Evolutionary conservation across 1,140 invertebrate species (phyloP), one percentile per base, ranked within the genome.

Genomic region (Eumeta japonica): DNA sequence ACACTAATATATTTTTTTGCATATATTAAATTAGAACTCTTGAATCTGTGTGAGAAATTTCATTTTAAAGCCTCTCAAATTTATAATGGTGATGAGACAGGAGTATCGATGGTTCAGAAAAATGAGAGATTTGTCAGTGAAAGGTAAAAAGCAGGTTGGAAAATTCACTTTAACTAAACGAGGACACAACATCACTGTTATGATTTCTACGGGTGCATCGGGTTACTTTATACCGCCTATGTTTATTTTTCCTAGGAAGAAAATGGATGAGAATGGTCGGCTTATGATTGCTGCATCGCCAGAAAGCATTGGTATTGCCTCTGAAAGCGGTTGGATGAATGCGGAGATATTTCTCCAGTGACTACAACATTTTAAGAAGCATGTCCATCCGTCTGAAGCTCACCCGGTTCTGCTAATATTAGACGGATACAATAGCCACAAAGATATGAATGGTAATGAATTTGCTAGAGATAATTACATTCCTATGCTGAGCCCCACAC

Each of bases 331-430:
- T n/a, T 37, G 36, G 27, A 37, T 37, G 10, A 37, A 43, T 30
- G 24, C 29, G 1, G 37, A 64, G 35, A 18, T 62, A 19, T 68
- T 68, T 48, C 3, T 52, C 9, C 35, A 39, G 29, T 68, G 56
- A 56, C 45, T 68, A 34, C 31, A 58, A 9, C 50, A 64, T 43
- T 70, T 65, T 45, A 28, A 59, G 29, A 36, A 52, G 20, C 39
- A 52, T 45, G 38, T 38, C 1, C 43, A 55, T 15, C 44, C 59
- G 15, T 43, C 49, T 10, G 46, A 48, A 46, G 43, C 47, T 37
- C 30, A 48, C 31, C 55, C 53, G 30, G 48, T 57, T 34, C 46
- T 67, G 13, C 33, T 62, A 28, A 43, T 62, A 18, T 40, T 65
- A 41, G 62, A 66, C 48, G 52, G 52, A 11, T 53, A 63, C 40